Base-by-base conservation (phyloP, 2,113 vertebrate species). In the Gadus chalcogrammus region DNA sequence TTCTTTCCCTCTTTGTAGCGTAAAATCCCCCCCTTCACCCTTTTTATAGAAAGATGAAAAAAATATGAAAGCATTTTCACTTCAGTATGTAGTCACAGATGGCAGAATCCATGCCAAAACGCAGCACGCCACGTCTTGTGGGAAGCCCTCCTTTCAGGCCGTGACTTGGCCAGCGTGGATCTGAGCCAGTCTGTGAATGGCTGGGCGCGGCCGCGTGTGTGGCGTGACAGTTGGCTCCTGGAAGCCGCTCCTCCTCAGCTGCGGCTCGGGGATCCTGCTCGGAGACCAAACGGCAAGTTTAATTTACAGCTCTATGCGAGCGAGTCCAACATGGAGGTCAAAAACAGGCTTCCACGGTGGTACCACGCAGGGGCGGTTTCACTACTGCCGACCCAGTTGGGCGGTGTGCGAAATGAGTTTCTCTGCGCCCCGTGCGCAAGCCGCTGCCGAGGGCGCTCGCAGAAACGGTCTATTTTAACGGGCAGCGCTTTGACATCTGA, bases 141-240 rank as follows among this genome's bases (percentile, higher is more conserved):
- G 42, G 42, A 48, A 11, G 42, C 6, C 42, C 42, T 48, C 42
- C 42, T 48, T 48, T 48, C 42, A 20, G 11, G 42, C 11, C 12
- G 8, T 12, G 1, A 9, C 42, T 48, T 13, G 42, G 42, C 12
- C 12, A 0, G 1, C 12, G 42, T 48, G 42, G 42, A 48, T 48
- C 42, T 48, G 42, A 48, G 11, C 42, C 42, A 48, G 72, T 76
- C 58, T 79, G 77, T 69, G 85, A 85, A 85, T 78, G 79, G 7
- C 63, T 73, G 85, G 87, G 87, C 72, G 82, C 61, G 76, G 82
- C 83, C 22, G 75, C 71, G 67, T 68, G 68, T 65, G n/a, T 70
- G 69, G 65, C 38, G 67, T n/a, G 70, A 68, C 67, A 70, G 28
- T 71, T 82, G 76, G 77, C 81, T 87, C 66, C 64, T 67, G 53